Evolutionary conservation across 2,113 vertebrate species (phyloP).

Genomic region (Syngnathus floridae): DNA sequence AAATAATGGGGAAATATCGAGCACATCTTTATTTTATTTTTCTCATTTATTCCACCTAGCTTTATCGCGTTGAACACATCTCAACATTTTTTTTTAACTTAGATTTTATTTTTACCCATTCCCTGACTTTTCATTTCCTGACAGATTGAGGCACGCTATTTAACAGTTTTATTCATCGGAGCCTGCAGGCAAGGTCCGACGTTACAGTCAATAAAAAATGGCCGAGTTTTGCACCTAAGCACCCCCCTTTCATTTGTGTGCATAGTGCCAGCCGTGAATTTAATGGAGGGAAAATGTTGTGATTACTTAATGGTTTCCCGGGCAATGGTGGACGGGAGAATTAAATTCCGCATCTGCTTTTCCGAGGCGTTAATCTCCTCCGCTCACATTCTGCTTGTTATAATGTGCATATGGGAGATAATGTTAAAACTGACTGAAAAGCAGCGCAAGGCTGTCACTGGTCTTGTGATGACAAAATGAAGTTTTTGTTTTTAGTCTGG

Average conservation of each 20-base stretch:
- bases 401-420: constrained; percentile 99
- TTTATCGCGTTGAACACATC: constrained; percentile 80
- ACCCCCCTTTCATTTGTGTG: constrained; percentile 85
- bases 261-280: constrained; percentile 94
- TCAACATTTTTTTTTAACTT: constrained; percentile 68
- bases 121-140: constrained; percentile 86
- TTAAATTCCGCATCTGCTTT: constrained; percentile 99
- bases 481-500: constrained; percentile 99
- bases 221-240: constrained; percentile 77
- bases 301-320: constrained; percentile 99
- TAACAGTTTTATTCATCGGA: constrained; percentile 83
- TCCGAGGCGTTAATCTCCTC: constrained; percentile 99
- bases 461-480: constrained; percentile 99
- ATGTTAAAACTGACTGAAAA: constrained; percentile 99
- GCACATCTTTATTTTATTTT: constrained; percentile 54
- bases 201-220: constrained; percentile 88
- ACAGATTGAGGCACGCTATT: constrained; percentile 84
- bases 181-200: constrained; percentile 80
- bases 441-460: constrained; percentile 98
- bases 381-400: constrained; percentile 99
- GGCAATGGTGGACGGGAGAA: constrained; percentile 98
- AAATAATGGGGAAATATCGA: constrained; percentile 71
- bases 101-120: constrained; percentile 75
- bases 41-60: constrained; percentile 69
- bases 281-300: constrained; percentile 98